Conservation (phyloP, 2,797 vertebrate genomes). For the Trichosurus vulpecula region DNA sequence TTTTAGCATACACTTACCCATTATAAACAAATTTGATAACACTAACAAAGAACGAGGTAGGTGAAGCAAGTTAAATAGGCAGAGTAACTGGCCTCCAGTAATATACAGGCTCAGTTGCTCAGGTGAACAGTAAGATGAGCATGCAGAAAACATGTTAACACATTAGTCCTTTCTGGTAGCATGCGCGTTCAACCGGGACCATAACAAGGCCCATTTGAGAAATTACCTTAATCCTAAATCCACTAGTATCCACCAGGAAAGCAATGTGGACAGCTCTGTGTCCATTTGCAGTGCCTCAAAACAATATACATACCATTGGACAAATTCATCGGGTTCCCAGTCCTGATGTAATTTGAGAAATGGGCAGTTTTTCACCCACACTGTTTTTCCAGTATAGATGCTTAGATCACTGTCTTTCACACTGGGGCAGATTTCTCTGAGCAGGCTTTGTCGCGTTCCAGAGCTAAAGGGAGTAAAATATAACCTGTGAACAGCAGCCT, state of each 20-base stretch:
- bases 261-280: neutral
- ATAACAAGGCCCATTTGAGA: neutral
- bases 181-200: neutral
- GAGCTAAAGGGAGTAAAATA: neutral
- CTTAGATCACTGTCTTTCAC: neutral
- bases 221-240: neutral
- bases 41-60: neutral
- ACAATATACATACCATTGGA: neutral
- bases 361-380: neutral
- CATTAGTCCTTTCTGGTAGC: neutral
- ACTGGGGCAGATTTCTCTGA: neutral
- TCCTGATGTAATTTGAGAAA: neutral
- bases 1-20: slow-evolving; percentile 1
- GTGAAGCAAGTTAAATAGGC: slow-evolving; percentile 29
- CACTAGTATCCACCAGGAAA: neutral
- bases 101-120: neutral
- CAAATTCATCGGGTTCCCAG: neutral
- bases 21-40: neutral
- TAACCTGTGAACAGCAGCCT: neutral
- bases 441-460: neutral
- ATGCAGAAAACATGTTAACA: neutral
- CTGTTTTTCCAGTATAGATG: neutral
- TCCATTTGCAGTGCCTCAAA: neutral
- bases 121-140: neutral
- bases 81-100: neutral